Conservation (phyloP, 2,113 vertebrate genomes). For the Phodopus roborovskii region DNA sequence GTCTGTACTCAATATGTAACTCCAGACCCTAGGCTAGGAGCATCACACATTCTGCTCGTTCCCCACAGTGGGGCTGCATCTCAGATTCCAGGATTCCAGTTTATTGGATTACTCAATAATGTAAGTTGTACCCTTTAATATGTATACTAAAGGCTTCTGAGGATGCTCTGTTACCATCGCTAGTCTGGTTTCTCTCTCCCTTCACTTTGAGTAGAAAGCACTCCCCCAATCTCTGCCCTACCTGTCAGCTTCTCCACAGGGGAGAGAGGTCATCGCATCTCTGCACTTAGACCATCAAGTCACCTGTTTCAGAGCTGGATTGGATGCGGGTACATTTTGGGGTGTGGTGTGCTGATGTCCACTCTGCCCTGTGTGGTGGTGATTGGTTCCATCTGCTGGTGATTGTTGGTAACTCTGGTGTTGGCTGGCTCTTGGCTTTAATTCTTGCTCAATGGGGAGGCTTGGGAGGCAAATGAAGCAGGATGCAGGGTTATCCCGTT, state of each 20-base stretch:
- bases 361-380: background rate
- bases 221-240: no score
- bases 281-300: no score
- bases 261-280: background rate
- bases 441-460: background rate
- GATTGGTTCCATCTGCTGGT: slow-evolving; percentile 69
- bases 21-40: background rate
- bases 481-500: background rate
- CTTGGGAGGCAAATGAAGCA: background rate
- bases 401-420: background rate
- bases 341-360: background rate
- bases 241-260: background rate
- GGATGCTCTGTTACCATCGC: background rate
- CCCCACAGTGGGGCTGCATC: background rate
- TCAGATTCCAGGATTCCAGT: background rate
- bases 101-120: no score
- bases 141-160: background rate
- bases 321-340: no score
- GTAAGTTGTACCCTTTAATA: no score
- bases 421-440: background rate
- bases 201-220: background rate
- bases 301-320: background rate
- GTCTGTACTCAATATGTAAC: background rate
- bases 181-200: background rate
- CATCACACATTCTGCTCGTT: background rate